Percentiles rank a stretch among this genome's conserved stretches.
Evolutionary conservation across 2,113 vertebrate genomes (phyloP).

Genomic region (Ammodytes dubius): DNA sequence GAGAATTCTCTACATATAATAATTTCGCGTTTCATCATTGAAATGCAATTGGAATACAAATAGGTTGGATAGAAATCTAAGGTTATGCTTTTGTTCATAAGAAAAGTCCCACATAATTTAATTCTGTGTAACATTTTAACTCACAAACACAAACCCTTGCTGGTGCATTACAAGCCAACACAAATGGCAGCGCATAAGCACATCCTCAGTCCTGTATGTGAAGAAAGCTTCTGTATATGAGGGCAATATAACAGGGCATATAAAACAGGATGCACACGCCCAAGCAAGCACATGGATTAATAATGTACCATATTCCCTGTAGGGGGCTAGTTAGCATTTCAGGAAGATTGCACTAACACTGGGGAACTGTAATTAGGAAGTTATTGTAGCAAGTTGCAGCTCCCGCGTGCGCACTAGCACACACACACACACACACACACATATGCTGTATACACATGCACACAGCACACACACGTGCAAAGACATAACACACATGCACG

Average conservation of each 20-base stretch:
- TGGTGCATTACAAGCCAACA: background rate
- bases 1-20: conserved; percentile 17
- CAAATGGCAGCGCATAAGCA: background rate
- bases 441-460: background rate
- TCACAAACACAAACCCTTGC: background rate
- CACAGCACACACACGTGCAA: background rate
- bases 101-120: background rate
- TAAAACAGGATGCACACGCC: conserved; percentile 22
- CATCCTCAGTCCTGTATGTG: background rate
- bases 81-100: conserved; percentile 4
- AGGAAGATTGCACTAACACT: conserved; percentile 75
- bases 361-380: conserved; percentile 76
- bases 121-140: background rate
- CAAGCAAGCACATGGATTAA: conserved; percentile 69
- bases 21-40: conserved; percentile 1
- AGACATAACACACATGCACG: background rate
- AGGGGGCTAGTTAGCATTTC: conserved; percentile 76
- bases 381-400: conserved; percentile 70
- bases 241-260: no score
- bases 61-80: background rate
- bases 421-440: conserved; percentile 1
- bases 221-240: background rate
- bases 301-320: conserved; percentile 74
- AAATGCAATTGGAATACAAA: conserved; percentile 42
- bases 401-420: background rate